A percentile compares a stretch with the other conserved stretches of the same genome.
These are phyloP conservation scores for Promerops cafer DNA, from an alignment of 2,113 vertebrate genomes.

Conservation along the genomic window DNA sequence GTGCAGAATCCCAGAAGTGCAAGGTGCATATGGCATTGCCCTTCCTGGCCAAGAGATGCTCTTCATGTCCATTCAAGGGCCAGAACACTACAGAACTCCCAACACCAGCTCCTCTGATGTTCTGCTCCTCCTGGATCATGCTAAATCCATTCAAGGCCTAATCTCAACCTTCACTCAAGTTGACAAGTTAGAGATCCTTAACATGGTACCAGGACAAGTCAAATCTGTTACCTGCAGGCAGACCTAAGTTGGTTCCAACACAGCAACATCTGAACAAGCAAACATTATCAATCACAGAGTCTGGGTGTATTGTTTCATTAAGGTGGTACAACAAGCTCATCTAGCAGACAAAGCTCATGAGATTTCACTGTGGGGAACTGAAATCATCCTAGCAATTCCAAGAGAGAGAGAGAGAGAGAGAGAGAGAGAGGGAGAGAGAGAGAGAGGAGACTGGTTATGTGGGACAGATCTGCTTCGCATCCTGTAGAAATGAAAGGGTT, in stretches of 20 bases:
- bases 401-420: neutral
- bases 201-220: neutral
- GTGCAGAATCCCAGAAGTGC: constrained; percentile 31
- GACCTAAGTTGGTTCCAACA: constrained; percentile 44
- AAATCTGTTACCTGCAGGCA: constrained; percentile 36
- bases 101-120: constrained; percentile 31
- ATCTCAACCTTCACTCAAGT: constrained; percentile 18
- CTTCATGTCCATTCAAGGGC: neutral
- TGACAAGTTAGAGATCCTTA: constrained; percentile 27
- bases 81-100: constrained; percentile 21
- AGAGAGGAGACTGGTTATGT: constrained; percentile 3
- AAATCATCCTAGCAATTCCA: constrained; percentile 45
- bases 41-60: constrained; percentile 21
- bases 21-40: constrained; percentile 50
- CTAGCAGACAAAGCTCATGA: constrained; percentile 56
- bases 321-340: constrained; percentile 51
- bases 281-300: constrained; percentile 38
- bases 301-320: constrained; percentile 44
- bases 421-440: neutral
- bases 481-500: constrained; percentile 25
- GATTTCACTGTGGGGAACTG: constrained; percentile 32
- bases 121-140: constrained; percentile 24
- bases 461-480: constrained; percentile 33
- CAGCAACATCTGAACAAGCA: constrained; percentile 48
- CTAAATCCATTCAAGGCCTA: constrained; percentile 28